Evolutionary conservation across 2,797 vertebrate species (phyloP).

Genomic region (Poeciliopsis presidionis): DNA sequence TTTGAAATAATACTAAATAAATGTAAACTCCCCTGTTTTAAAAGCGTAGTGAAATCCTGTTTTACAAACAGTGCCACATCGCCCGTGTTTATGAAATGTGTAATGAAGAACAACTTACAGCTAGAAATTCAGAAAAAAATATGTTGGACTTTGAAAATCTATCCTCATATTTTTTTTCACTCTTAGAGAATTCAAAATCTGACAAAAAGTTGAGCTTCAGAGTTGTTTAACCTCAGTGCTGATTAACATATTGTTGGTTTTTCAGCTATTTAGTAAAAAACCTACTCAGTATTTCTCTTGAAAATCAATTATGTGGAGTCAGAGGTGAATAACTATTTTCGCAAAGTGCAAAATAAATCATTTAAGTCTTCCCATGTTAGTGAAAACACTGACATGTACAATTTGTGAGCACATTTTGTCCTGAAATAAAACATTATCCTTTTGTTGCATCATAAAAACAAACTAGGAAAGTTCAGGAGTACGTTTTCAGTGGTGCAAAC

Average conservation of each 20-base stretch:
- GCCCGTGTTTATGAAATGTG: background rate
- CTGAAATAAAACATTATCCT: background rate
- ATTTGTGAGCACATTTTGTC: background rate
- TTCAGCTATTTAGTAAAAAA: background rate
- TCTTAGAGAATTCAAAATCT: background rate
- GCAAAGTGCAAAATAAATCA: background rate
- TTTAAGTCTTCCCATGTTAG: background rate
- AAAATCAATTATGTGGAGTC: background rate
- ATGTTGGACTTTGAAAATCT: background rate
- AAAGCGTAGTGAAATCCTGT: background rate
- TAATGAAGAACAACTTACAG: background rate
- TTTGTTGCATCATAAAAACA: background rate
- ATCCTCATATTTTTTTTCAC: no score
- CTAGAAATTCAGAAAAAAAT: background rate
- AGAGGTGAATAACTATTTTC: background rate
- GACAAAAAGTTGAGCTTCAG: background rate
- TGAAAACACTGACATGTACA: background rate
- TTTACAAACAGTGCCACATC: background rate
- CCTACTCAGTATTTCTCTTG: background rate
- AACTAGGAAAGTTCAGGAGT: conserved; percentile 47
- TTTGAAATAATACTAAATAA: background rate
- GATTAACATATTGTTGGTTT: background rate
- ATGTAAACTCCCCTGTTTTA: background rate
- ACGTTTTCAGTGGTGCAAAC: conserved; percentile 57
- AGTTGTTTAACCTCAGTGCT: background rate